phyloP scores from a whole-genome alignment of 2,113 vertebrate species.

The Brienomyrus brachyistius region DNA sequence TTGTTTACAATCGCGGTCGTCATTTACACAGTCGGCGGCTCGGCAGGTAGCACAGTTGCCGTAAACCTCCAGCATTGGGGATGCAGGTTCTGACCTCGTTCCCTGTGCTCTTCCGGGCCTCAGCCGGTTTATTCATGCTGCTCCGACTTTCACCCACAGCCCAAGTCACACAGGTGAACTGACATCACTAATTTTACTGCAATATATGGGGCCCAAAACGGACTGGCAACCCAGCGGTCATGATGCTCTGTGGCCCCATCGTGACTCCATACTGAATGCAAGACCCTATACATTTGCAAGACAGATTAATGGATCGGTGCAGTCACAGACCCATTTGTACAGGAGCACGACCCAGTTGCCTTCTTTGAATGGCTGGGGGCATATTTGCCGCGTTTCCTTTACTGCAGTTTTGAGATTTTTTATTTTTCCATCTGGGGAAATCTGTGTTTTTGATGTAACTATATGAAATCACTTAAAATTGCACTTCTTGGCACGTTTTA shows the following conservation, averaged over 20 bases:
- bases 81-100: not conserved
- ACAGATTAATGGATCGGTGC: not conserved
- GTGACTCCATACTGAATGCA: not conserved
- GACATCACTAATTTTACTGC: not conserved
- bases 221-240: not conserved
- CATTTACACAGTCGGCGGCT: not conserved
- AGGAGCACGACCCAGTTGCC: not conserved
- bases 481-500: not conserved
- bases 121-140: not conserved
- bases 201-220: not conserved
- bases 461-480: not conserved
- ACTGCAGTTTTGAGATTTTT: not conserved
- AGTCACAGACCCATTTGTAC: not conserved
- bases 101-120: not conserved
- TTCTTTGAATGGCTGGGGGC: not conserved
- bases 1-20: not conserved
- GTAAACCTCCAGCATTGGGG: not conserved
- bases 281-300: not conserved
- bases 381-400: not conserved
- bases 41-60: not conserved
- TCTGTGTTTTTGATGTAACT: not conserved
- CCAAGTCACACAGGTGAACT: not conserved
- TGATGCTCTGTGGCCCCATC: not conserved
- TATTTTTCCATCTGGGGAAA: not conserved
- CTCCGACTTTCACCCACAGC: not conserved